These are phyloP conservation scores for Pardosa pseudoannulata DNA, from an alignment of 2,888 invertebrate genomes.

Conservation along the genomic window DNA sequence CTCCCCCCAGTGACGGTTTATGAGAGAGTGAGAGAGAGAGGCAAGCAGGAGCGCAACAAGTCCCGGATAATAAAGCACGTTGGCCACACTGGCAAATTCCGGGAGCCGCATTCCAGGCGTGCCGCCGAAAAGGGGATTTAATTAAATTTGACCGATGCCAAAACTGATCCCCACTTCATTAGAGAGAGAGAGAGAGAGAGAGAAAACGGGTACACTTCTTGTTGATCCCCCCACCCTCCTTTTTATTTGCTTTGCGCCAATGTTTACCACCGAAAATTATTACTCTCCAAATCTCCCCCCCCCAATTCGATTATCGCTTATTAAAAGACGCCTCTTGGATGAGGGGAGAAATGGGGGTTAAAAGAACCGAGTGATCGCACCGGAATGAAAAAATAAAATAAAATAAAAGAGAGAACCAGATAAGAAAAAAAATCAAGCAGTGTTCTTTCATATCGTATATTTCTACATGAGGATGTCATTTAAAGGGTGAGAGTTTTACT, in stretches of 20 bases:
- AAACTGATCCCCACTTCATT: constrained; percentile 66
- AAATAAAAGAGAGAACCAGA: too few relatives aligned
- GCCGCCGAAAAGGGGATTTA: constrained; percentile 56
- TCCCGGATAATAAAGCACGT: constrained; percentile 65
- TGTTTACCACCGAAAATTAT: constrained; percentile 71
- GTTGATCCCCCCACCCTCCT: constrained; percentile 8
- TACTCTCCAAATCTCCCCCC: constrained; percentile 58
- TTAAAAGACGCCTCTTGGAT: constrained; percentile 24
- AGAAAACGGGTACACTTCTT: constrained; percentile 8
- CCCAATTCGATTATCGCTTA: constrained; percentile 49
- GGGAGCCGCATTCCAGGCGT: constrained; percentile 42
- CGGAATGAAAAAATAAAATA: neutral
- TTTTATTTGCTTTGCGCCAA: constrained; percentile 63
- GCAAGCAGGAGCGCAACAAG: constrained; percentile 57
- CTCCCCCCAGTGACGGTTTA: constrained; percentile 9
- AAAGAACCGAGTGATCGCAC: neutral
- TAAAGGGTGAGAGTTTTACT: too few relatives aligned
- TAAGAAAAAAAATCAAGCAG: too few relatives aligned
- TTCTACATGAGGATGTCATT: too few relatives aligned
- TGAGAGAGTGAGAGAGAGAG: too few relatives aligned
- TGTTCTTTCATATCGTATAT: too few relatives aligned
- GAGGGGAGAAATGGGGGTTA: neutral
- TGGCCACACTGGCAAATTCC: constrained; percentile 69
- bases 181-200: too few relatives aligned
- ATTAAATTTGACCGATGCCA: constrained; percentile 71